Conservation (phyloP, 2,888 invertebrate species). For the Rhingia campestris region DNA sequence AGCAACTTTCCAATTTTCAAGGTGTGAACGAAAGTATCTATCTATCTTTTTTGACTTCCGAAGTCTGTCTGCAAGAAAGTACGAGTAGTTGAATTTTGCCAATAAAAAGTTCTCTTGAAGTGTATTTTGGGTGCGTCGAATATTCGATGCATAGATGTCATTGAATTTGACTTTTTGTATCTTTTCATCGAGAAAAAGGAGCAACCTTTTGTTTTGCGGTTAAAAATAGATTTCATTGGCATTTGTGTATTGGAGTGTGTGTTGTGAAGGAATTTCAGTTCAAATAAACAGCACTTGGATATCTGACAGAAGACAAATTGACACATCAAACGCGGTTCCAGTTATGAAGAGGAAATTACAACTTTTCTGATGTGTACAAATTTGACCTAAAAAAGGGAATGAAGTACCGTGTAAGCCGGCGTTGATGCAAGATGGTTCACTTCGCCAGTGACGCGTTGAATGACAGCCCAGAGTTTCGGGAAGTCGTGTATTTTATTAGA, state of each 20-base stretch:
- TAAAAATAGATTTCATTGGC: slow-evolving; percentile 68
- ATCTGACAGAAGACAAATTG: slow-evolving; percentile 62
- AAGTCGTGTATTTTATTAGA: slow-evolving; percentile 57
- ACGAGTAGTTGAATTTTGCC: background rate
- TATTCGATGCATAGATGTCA: slow-evolving; percentile 58
- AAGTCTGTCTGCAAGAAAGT: background rate
- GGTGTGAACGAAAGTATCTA: slow-evolving; percentile 57
- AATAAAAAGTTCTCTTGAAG: background rate
- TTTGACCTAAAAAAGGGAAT: slow-evolving; percentile 67
- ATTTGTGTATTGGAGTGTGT: slow-evolving; percentile 19
- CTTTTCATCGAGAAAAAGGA: slow-evolving; percentile 17
- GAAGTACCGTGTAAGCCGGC: slow-evolving; percentile 19
- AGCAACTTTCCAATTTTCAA: slow-evolving; percentile 61
- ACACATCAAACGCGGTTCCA: slow-evolving; percentile 49
- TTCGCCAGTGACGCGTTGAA: slow-evolving; percentile 33
- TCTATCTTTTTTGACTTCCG: slow-evolving; percentile 20
- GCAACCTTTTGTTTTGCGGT: slow-evolving; percentile 45
- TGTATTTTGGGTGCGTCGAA: slow-evolving; percentile 45
- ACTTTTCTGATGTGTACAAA: slow-evolving; percentile 39
- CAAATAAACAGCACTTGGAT: slow-evolving; percentile 13
- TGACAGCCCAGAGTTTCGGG: slow-evolving; percentile 36
- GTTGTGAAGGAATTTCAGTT: slow-evolving; percentile 37
- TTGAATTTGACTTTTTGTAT: slow-evolving; percentile 31
- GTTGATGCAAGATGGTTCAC: slow-evolving; percentile 25
- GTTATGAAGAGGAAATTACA: slow-evolving; percentile 36